These are phyloP conservation scores for Onychorhynchus coronatus DNA, from an alignment of 2,113 vertebrate genomes.

Conservation along the genomic window DNA sequence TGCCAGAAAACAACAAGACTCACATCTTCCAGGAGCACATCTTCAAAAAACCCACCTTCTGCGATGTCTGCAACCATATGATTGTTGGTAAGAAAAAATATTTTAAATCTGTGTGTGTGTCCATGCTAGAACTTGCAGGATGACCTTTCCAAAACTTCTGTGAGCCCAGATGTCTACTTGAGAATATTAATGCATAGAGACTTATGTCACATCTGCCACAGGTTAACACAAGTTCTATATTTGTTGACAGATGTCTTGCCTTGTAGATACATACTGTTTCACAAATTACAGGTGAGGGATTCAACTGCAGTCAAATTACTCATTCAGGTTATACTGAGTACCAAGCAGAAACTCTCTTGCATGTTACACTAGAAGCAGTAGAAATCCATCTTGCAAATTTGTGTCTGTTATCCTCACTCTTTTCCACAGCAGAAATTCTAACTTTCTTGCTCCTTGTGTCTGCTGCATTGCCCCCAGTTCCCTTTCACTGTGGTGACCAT, in stretches of 20 bases:
- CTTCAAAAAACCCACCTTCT: conserved; percentile 99
- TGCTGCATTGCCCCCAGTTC: not conserved
- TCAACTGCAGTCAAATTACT: not conserved
- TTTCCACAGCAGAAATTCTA: not conserved
- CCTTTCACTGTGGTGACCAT: not conserved
- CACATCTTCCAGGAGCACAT: conserved; percentile 95
- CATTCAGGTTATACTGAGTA: not conserved
- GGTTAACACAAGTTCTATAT: not conserved
- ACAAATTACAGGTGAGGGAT: not conserved
- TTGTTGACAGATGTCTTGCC: not conserved
- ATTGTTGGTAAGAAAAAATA: conserved; percentile 88
- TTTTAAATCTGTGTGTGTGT: not conserved
- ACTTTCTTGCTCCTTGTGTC: not conserved
- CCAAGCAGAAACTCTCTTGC: not conserved
- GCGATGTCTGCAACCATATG: conserved; percentile 99
- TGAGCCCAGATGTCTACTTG: not conserved
- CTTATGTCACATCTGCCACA: not conserved
- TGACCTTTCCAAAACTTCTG: not conserved
- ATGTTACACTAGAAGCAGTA: not conserved
- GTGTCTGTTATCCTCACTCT: not conserved
- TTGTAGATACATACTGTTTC: not conserved
- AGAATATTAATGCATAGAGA: not conserved
- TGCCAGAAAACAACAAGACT: conserved; percentile 77
- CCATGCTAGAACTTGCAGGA: fast-evolving
- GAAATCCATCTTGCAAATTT: not conserved